Conservation (phyloP, 2,113 vertebrate species). For the Cynopterus brachyotis region DNA sequence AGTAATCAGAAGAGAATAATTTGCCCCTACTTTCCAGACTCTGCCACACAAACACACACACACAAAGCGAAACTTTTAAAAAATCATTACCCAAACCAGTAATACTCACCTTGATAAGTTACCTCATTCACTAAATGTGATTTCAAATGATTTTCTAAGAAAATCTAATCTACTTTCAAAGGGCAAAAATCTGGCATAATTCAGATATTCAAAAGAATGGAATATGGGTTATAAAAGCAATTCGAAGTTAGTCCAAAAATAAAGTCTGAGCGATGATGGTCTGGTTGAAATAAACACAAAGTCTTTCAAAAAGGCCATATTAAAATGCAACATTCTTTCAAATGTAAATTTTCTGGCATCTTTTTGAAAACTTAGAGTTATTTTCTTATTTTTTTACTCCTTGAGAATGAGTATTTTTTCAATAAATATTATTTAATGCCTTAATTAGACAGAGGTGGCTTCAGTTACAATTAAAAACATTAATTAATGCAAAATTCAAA, state of each 20-base stretch:
- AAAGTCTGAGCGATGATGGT: not conserved
- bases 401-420: not conserved
- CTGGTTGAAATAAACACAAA: not conserved
- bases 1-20: not conserved
- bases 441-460: not conserved
- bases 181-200: constrained; percentile 50
- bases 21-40: not conserved
- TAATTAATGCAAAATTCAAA: constrained; percentile 22
- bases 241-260: not conserved
- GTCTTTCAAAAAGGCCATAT: not conserved
- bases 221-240: constrained; percentile 34
- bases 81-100: not conserved
- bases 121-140: constrained; percentile 8
- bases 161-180: constrained; percentile 64
- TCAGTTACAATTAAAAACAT: not conserved
- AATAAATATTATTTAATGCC: not conserved
- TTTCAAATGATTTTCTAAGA: constrained; percentile 62
- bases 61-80: not conserved
- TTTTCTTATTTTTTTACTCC: not conserved
- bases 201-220: constrained; percentile 20
- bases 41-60: not conserved
- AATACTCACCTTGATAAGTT: constrained; percentile 33
- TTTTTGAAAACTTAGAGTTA: constrained; percentile 33
- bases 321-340: constrained; percentile 11
- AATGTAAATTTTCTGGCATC: constrained; percentile 25